Base-by-base conservation (phyloP, 2,888 invertebrate genomes). In the Acanthosepion esculentum region DNA sequence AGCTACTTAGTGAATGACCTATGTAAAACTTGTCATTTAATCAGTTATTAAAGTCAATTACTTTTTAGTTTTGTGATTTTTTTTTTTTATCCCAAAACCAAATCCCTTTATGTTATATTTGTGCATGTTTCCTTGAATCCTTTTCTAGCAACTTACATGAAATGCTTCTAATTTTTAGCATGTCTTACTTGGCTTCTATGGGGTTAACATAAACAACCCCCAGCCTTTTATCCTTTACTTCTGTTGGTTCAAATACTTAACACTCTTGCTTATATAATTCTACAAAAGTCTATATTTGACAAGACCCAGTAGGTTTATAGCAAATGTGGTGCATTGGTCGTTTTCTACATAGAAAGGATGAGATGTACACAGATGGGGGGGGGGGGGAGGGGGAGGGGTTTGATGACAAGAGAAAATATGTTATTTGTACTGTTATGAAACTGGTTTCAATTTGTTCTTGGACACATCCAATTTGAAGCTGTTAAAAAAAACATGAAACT, bases 381-480 rank as follows among this genome's bases (percentile, higher is more conserved):
- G 12, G n/a, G 15, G 78, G 78, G n/a, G 10, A n/a, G 29, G 1
- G 12, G n/a, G 15, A n/a, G 78, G n/a, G 10, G 78, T 5, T 10
- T 0, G 10, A 15, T 10, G 78, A 78, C 8, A n/a, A 78, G n/a
- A 15, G n/a, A n/a, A n/a, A 15, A 78, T n/a, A 78, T n/a, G n/a
- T 78, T n/a, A 78, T 78, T 78, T 78, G 29, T n/a, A 78, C 78
- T 78, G n/a, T 78, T 78, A n/a, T n/a, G 10, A 78, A 78, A 78
- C 78, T 78, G 78, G n/a, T 78, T 78, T 78, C 78, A 78, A 78
- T n/a, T 78, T 78, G 12, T n/a, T 78, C n/a, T 78, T n/a, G n/a
- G n/a, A 78, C n/a, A n/a, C 78, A 78, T 78, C 78, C n/a, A 78
- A 78, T 78, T 78, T 78, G 78, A 78, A n/a, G 78, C 78, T 12